Base-by-base conservation (phyloP, 2,797 vertebrate genomes). In the Urocyon cinereoargenteus region DNA sequence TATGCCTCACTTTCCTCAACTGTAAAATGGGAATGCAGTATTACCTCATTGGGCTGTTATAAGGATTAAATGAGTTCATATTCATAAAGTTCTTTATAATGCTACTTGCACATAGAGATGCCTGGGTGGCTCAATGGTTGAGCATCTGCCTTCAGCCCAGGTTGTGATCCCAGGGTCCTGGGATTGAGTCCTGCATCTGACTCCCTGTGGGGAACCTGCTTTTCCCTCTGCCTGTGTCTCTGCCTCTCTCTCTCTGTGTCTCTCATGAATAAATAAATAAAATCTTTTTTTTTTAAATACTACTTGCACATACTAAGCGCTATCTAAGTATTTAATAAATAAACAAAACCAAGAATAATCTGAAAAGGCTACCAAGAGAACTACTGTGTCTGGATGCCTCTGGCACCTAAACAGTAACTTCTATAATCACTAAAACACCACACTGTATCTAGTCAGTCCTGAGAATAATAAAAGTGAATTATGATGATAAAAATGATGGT, bases 401-500 rank as follows among this genome's bases (percentile, higher is more conserved):
- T 18, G 14, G 51, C 21, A 55, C 22, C 31, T 91, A 84, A 59
- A 45, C 40, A 45, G 40, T 45, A 45, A 1, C 40, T 8, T 45
- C 40, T 45, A 45, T 45, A 45, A 45, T 45, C 40, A 45, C 40
- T 45, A 45, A 45, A 45, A 45, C 40, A 45, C 40, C 40, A 45
- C 7, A 45, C 40, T 45, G 40, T 91, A 53, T 55, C 68, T 22
- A 72, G 1, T 79, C 36, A n/a, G 12, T 86, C 72, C 53, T 68
- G 36, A 61, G 61, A 86, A 31, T 78, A 91, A 87, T 81, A 83
- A 83, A 86, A 73, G 31, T 79, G 19, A 95, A n/a, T 55, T 57
- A 78, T 45, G 55, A 51, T 40, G 34, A 6, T 82, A 24, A 55
- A 53, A 64, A 57, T 61, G 59, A 93, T 53, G 55, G 36, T 40